Evolutionary conservation across 2,797 vertebrate genomes (phyloP).

Genomic region (Centropyge bicolor): DNA sequence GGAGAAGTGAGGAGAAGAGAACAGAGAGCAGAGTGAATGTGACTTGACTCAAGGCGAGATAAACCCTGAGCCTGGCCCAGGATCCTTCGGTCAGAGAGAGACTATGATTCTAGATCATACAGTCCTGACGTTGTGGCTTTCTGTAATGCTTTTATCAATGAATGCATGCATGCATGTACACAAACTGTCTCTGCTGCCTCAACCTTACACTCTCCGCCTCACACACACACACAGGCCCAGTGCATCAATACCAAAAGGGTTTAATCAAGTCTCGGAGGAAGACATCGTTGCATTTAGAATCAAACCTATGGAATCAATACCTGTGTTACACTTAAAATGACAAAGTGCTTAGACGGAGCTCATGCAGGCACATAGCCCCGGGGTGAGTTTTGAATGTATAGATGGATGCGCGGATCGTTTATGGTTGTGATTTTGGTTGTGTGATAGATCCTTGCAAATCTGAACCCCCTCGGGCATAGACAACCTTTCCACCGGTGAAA

Average conservation of each 20-base stretch:
- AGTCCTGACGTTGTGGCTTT: slow-evolving; percentile 66
- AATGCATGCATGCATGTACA: slow-evolving; percentile 57
- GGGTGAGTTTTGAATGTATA: slow-evolving; percentile 69
- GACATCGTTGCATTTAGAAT: slow-evolving; percentile 86
- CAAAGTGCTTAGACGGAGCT: slow-evolving; percentile 76
- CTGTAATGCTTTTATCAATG: slow-evolving; percentile 74
- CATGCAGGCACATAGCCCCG: slow-evolving; percentile 64
- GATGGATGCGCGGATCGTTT: slow-evolving; percentile 66
- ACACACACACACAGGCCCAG: slow-evolving; percentile 28
- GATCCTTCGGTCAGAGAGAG: slow-evolving; percentile 68
- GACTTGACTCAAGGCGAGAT: slow-evolving; percentile 75
- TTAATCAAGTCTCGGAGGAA: slow-evolving; percentile 86
- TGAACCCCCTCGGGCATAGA: slow-evolving; percentile 51
- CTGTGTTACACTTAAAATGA: slow-evolving; percentile 84
- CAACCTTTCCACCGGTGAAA: slow-evolving; percentile 59
- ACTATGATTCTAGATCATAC: slow-evolving; percentile 73
- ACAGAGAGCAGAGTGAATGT: slow-evolving; percentile 57
- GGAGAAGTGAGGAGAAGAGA: slow-evolving; percentile 27
- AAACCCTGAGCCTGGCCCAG: slow-evolving; percentile 64
- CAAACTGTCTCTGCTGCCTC: slow-evolving; percentile 43
- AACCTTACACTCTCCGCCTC: slow-evolving; percentile 27
- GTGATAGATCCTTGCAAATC: slow-evolving; percentile 71
- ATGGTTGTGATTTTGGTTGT: slow-evolving; percentile 69
- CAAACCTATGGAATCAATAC: slow-evolving; percentile 88
- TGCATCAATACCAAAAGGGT: slow-evolving; percentile 83